A percentile compares a stretch with the other conserved stretches of the same genome.
These are phyloP conservation scores for Aelia acuminata DNA, from an alignment of 2,888 invertebrate genomes.

Conservation along the genomic window DNA sequence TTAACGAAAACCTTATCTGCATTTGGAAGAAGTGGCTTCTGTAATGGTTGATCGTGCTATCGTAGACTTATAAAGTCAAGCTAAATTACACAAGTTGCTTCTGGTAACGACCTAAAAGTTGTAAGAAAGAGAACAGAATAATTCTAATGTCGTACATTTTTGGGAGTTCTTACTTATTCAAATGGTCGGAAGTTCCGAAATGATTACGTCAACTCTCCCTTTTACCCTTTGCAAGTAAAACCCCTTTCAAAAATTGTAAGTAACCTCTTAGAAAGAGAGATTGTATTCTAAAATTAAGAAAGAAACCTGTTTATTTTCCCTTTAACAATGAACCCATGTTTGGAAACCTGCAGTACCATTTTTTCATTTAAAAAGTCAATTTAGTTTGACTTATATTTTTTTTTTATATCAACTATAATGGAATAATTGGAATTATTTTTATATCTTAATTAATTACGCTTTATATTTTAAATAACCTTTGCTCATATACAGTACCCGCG, in stretches of 20 bases:
- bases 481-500: no score
- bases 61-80: neutral
- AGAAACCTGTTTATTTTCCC: no score
- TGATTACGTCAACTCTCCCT: neutral
- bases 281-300: neutral
- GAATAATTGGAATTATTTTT: no score
- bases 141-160: neutral
- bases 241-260: neutral
- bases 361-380: no score
- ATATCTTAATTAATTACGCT: no score
- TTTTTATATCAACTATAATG: no score
- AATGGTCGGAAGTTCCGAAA: neutral
- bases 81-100: neutral
- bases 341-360: no score
- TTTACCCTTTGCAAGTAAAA: neutral
- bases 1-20: neutral
- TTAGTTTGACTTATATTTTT: no score
- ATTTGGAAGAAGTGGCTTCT: neutral
- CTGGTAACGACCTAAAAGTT: constrained; percentile 2
- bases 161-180: neutral
- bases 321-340: no score
- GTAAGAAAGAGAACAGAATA: constrained; percentile 10
- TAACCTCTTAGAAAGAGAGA: neutral
- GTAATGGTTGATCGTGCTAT: neutral
- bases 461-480: no score